Conservation (phyloP, 2,888 invertebrate genomes). For the Caradrina clavipalpis region DNA sequence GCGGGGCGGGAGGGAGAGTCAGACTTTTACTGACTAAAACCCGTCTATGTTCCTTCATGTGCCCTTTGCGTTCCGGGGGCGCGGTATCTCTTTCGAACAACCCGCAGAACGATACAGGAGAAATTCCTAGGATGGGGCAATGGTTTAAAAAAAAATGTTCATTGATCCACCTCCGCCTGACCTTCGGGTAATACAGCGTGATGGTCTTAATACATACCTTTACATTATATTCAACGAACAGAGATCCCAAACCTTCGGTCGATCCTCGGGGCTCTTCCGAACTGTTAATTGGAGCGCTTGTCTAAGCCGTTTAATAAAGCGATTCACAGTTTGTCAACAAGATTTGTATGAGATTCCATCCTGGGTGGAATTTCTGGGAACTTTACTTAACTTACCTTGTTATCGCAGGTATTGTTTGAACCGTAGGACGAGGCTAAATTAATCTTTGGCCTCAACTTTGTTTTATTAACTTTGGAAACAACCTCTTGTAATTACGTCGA, state of each 20-base stretch:
- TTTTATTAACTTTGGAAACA: conserved; percentile 40
- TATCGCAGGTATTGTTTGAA: conserved; percentile 48
- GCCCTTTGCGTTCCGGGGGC: too few species aligned
- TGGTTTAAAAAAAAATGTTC: too few species aligned
- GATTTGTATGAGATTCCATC: conserved; percentile 39
- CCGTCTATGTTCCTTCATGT: too few species aligned
- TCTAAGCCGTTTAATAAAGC: conserved; percentile 51
- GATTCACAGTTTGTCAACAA: conserved; percentile 57
- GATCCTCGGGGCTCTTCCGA: background rate
- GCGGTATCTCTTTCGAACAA: too few species aligned
- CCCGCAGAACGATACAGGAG: too few species aligned
- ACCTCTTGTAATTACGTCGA: conserved; percentile 33
- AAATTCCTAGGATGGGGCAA: too few species aligned
- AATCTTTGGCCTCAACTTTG: conserved; percentile 37
- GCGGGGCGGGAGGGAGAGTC: too few species aligned
- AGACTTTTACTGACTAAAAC: too few species aligned
- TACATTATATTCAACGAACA: background rate
- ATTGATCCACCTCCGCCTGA: too few species aligned
- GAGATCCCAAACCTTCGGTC: background rate
- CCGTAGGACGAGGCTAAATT: conserved; percentile 38
- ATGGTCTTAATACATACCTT: background rate
- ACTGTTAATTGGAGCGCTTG: conserved; percentile 47
- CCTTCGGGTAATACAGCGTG: too few species aligned
- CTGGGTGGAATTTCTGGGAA: conserved; percentile 18
- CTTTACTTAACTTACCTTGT: conserved; percentile 48